Percentiles rank a stretch among this genome's conserved stretches.
These are phyloP conservation scores for Ophthalmolycus amberensis DNA, from an alignment of 2,113 vertebrate species.

Conservation along the genomic window DNA sequence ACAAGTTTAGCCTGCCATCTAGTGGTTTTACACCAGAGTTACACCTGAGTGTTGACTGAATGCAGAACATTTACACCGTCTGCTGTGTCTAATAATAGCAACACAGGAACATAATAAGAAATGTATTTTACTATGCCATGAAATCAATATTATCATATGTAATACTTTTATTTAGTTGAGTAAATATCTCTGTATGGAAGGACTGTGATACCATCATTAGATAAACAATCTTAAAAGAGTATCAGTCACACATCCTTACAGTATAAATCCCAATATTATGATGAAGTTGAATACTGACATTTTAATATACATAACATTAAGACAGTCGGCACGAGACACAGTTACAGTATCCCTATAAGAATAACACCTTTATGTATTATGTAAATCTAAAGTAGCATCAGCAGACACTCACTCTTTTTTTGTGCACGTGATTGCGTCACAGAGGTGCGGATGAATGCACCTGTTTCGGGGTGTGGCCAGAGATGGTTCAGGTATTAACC, in stretches of 20 bases:
- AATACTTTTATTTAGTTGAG: neutral
- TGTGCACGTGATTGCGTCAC: constrained; percentile 43
- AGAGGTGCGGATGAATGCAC: constrained; percentile 34
- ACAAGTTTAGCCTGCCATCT: constrained; percentile 34
- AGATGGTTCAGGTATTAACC: neutral
- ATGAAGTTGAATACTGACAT: neutral
- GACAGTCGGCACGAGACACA: neutral
- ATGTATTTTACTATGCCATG: too few relatives aligned
- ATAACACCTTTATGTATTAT: neutral
- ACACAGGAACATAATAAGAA: neutral
- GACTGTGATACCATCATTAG: too few relatives aligned
- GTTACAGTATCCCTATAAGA: neutral
- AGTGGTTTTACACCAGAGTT: neutral
- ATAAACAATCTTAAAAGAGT: too few relatives aligned
- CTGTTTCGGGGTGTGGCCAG: constrained; percentile 79
- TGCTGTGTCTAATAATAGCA: neutral
- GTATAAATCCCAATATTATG: neutral
- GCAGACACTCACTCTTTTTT: neutral
- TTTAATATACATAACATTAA: neutral
- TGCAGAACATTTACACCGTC: neutral
- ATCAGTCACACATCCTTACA: too few relatives aligned
- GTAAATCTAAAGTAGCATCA: neutral
- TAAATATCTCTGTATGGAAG: too few relatives aligned
- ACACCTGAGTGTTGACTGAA: neutral
- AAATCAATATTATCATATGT: neutral